A percentile compares a stretch with the other conserved stretches of the same genome.
phyloP scores from a whole-genome alignment of 1,140 invertebrate species.

The Melanaphis sacchari region DNA sequence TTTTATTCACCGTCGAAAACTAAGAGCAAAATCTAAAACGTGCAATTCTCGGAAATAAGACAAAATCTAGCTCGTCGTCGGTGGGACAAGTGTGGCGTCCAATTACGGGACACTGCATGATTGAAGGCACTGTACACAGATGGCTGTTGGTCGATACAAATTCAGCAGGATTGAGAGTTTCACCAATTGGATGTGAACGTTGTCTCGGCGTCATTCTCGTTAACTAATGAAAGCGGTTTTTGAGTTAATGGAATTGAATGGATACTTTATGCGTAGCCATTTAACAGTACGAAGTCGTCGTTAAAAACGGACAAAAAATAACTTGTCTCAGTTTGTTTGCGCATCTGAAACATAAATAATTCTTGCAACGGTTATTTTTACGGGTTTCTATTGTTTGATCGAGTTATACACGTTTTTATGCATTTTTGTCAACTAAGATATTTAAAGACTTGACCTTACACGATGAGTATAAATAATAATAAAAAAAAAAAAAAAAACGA shows the following conservation, averaged over 20 bases:
- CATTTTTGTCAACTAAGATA: too few relatives aligned
- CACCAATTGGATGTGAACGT: background rate
- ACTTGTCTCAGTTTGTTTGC: background rate
- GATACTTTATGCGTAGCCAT: background rate
- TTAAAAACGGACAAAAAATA: background rate
- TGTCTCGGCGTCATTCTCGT: background rate
- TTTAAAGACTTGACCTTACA: too few relatives aligned
- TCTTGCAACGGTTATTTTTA: too few relatives aligned
- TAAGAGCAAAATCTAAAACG: background rate
- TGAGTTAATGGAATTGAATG: background rate
- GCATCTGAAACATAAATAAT: background rate
- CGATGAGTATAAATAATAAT: too few relatives aligned
- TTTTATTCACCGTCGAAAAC: background rate
- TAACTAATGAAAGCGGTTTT: slow-evolving; percentile 4
- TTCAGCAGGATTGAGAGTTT: background rate
- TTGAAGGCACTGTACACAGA: background rate
- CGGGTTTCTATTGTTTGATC: too few relatives aligned
- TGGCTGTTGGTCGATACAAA: background rate
- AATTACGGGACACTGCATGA: background rate
- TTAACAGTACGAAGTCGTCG: background rate
- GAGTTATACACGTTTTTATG: too few relatives aligned
- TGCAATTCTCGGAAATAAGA: background rate
- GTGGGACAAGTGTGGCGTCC: background rate
- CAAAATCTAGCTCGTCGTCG: background rate
- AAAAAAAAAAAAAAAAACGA: too few relatives aligned